Conservation (phyloP, 1,140 invertebrate genomes). For the Atta colombica region DNA sequence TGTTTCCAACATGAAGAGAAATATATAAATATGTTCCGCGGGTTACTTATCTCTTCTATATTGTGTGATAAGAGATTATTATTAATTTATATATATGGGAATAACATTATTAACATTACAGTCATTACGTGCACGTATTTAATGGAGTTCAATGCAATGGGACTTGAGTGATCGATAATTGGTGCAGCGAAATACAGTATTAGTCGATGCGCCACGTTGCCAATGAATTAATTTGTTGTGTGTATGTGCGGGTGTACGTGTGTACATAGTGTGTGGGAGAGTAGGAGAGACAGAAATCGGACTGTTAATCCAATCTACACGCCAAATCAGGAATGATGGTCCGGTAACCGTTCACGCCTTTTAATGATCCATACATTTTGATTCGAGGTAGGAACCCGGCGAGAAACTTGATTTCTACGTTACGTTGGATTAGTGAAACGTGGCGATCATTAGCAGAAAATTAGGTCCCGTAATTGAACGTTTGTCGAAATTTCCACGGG, state of each 20-base stretch:
- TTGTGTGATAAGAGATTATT: conserved; percentile 13
- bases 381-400: conserved; percentile 30
- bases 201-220: conserved; percentile 45
- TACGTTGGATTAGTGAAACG: conserved; percentile 7
- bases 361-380: conserved; percentile 55
- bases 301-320: conserved; percentile 57
- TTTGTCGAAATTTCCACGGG: conserved; percentile 62
- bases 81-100: neutral
- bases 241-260: neutral
- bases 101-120: conserved; percentile 48
- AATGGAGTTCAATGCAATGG: conserved; percentile 52
- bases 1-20: neutral
- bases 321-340: conserved; percentile 52
- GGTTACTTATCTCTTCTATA: neutral
- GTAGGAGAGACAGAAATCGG: conserved; percentile 34
- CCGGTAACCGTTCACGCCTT: conserved; percentile 40
- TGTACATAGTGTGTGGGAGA: neutral
- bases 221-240: conserved; percentile 58
- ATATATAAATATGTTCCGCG: neutral
- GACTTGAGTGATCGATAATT: conserved; percentile 62
- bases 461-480: conserved; percentile 58
- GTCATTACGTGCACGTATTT: conserved; percentile 23
- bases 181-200: conserved; percentile 48
- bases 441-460: conserved; percentile 55
- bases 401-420: conserved; percentile 46